Evolutionary conservation across 2,888 invertebrate genomes (phyloP).

Genomic region (Rosalia funebris): DNA sequence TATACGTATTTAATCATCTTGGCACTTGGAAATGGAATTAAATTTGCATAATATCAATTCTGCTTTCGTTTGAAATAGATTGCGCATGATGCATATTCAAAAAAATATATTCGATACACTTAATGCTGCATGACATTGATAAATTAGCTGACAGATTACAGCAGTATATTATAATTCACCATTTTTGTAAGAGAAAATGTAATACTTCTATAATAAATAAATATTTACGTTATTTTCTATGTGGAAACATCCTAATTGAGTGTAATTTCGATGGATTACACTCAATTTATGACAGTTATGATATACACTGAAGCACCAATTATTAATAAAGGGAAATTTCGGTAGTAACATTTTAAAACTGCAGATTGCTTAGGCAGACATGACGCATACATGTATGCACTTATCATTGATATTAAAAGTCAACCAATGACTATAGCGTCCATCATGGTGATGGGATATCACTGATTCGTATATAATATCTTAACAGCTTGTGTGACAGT

Average conservation of each 20-base stretch:
- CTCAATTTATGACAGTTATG: no score
- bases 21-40: neutral
- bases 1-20: neutral
- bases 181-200: neutral
- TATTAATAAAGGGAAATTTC: no score
- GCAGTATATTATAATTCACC: neutral
- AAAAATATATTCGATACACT: neutral
- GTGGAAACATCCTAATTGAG: neutral
- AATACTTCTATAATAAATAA: neutral
- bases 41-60: constrained; percentile 4
- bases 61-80: neutral
- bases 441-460: no score
- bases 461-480: no score
- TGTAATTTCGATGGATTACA: no score
- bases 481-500: no score
- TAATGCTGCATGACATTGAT: constrained; percentile 7
- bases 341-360: no score
- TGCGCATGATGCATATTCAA: neutral
- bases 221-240: neutral
- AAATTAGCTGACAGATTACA: neutral
- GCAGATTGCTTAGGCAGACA: no score
- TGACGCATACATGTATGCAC: no score
- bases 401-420: no score
- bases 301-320: no score
- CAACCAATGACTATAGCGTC: no score